Evolutionary conservation across 2,797 vertebrate species (phyloP).

Genomic region (Lepidocolaptes lacrymiger): DNA sequence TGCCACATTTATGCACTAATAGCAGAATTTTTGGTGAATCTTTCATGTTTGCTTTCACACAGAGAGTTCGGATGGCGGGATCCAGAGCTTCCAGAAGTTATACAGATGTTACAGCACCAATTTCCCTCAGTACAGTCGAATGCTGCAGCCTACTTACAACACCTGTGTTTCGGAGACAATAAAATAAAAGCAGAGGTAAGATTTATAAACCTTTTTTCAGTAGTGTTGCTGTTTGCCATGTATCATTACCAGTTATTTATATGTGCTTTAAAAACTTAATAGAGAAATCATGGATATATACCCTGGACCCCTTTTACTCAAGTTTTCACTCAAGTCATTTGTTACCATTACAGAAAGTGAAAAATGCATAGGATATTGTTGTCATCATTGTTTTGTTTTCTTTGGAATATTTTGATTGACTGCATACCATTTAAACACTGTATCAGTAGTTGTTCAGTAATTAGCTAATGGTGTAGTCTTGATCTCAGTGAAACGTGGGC

Average conservation of each 20-base stretch:
- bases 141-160: constrained; percentile 96
- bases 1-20: not conserved
- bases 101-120: constrained; percentile 98
- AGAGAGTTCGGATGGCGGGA: constrained; percentile 99
- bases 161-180: constrained; percentile 99
- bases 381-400: not conserved
- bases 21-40: not conserved
- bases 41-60: constrained; percentile 44
- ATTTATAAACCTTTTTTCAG: not conserved
- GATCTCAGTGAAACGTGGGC: not conserved
- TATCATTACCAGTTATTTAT: not conserved
- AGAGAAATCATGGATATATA: not conserved
- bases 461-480: not conserved
- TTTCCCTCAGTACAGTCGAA: constrained; percentile 99
- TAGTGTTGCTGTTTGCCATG: not conserved
- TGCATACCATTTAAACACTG: not conserved
- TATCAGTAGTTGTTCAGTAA: not conserved
- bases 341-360: not conserved
- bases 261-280: not conserved
- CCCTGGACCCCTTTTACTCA: not conserved
- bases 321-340: not conserved
- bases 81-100: constrained; percentile 98
- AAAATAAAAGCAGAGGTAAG: constrained; percentile 98
- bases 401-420: not conserved
- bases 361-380: not conserved